A percentile compares a stretch with the other conserved stretches of the same genome.
These are phyloP conservation scores for Zaprionus tsacasi DNA, from an alignment of 1,140 invertebrate genomes.

Conservation along the genomic window DNA sequence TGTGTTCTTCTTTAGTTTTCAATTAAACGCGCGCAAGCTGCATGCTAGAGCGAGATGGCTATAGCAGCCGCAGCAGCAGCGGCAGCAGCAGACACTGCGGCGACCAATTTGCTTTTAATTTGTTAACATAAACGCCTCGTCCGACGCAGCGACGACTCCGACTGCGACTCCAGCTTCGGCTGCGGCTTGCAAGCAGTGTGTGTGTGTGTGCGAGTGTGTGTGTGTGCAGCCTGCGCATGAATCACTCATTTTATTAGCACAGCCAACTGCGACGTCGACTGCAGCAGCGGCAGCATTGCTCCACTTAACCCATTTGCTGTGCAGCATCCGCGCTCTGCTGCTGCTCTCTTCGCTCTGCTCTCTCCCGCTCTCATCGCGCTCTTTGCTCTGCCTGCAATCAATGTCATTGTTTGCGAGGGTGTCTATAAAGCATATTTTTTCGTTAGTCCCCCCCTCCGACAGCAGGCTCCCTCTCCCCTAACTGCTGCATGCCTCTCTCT, in stretches of 20 bases:
- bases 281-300: conserved; percentile 29
- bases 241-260: conserved; percentile 72
- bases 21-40: conserved; percentile 36
- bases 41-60: conserved; percentile 30
- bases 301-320: conserved; percentile 72
- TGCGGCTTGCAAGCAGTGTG: conserved; percentile 19
- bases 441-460: conserved; percentile 16
- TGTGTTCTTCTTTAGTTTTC: conserved; percentile 20
- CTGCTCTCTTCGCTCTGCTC: not conserved
- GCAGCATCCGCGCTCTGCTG: conserved; percentile 12
- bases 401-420: conserved; percentile 52
- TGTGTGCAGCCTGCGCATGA: conserved; percentile 64
- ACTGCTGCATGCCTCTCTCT: too few relatives aligned
- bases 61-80: conserved; percentile 25
- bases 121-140: conserved; percentile 83
- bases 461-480: not conserved
- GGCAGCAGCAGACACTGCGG: conserved; percentile 37
- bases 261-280: conserved; percentile 22
- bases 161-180: conserved; percentile 24
- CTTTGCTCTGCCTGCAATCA: conserved; percentile 52
- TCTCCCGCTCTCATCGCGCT: not conserved
- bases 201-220: conserved; percentile 19
- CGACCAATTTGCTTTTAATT: conserved; percentile 79
- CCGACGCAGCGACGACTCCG: conserved; percentile 11
- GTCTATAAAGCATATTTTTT: conserved; percentile 56